Percentiles rank a stretch among this genome's conserved stretches.
Conservation (phyloP, 2,113 vertebrate species). For the Chlamydotis undulata region DNA sequence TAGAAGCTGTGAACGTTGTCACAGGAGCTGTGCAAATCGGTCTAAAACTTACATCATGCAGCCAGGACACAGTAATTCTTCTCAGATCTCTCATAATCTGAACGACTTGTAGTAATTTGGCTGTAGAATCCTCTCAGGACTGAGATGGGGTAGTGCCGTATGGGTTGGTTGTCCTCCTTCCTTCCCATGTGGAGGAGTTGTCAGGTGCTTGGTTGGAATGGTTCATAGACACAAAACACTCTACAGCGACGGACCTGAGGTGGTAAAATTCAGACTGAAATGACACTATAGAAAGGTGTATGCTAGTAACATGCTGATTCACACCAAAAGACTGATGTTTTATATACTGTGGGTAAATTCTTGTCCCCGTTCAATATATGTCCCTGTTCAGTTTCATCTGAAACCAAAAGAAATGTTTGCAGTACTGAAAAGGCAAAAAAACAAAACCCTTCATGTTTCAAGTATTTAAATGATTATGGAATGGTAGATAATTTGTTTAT, state of each 20-base stretch:
- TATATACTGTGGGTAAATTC: neutral
- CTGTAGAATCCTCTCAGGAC: neutral
- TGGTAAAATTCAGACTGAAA: neutral
- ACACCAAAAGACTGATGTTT: neutral
- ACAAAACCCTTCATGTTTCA: neutral
- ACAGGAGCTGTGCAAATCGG: neutral
- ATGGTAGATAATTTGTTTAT: neutral
- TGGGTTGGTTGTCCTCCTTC: neutral
- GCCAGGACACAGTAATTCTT: neutral
- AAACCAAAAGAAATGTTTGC: neutral
- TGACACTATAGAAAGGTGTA: rapidly evolving
- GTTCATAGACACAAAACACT: neutral
- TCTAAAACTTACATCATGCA: neutral
- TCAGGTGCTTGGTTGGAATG: neutral
- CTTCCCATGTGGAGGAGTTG: neutral
- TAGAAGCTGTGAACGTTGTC: neutral
- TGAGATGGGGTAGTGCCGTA: neutral
- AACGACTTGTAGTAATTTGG: neutral
- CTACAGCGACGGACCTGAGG: neutral
- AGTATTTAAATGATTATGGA: neutral
- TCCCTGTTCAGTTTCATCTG: neutral
- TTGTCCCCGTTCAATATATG: neutral
- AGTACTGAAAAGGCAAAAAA: neutral
- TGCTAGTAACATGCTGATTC: neutral
- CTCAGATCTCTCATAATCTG: neutral